phyloP scores from a whole-genome alignment of 30 jellyfish, hydroid and myxozoan species.

The Phacellophora camtschatica region DNA sequence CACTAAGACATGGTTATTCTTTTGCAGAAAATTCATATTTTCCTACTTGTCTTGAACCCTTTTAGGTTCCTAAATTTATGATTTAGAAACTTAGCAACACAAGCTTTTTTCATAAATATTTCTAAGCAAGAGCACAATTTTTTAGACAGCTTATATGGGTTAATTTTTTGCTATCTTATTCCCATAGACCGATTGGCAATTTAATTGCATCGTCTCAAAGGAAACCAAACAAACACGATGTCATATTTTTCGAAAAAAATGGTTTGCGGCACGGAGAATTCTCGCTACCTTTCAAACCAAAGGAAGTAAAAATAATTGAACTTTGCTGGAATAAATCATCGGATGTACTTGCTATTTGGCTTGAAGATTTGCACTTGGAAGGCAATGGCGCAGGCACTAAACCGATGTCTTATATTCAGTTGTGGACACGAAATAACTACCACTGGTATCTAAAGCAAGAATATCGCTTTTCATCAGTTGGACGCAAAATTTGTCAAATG shows the following conservation, averaged over 20 bases:
- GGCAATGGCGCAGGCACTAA: background rate
- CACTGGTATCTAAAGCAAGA: constrained; percentile 96
- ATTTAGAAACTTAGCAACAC: no score
- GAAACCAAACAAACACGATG: constrained; percentile 87
- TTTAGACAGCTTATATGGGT: no score
- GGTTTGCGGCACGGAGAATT: constrained; percentile 93
- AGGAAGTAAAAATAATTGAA: constrained; percentile 64
- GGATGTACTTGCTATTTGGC: constrained; percentile 65
- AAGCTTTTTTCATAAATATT: no score
- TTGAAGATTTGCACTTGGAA: constrained; percentile 36
- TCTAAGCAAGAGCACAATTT: no score
- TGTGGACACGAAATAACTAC: constrained; percentile 83
- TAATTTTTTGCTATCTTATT: background rate
- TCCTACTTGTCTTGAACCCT: no score
- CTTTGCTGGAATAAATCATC: constrained; percentile 82
- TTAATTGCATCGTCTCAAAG: constrained; percentile 82
- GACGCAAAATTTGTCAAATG: constrained; percentile 4
- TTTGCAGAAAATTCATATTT: no score
- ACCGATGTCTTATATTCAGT: constrained; percentile 55
- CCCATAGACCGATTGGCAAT: constrained; percentile 78
- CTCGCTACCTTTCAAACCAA: constrained; percentile 68
- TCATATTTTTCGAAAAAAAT: constrained; percentile 81
- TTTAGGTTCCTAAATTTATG: no score
- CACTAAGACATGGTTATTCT: no score
- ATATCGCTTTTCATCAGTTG: constrained; percentile 21